These are phyloP conservation scores for Colinus virginianus DNA, from an alignment of 2,113 vertebrate genomes.

Conservation along the genomic window DNA sequence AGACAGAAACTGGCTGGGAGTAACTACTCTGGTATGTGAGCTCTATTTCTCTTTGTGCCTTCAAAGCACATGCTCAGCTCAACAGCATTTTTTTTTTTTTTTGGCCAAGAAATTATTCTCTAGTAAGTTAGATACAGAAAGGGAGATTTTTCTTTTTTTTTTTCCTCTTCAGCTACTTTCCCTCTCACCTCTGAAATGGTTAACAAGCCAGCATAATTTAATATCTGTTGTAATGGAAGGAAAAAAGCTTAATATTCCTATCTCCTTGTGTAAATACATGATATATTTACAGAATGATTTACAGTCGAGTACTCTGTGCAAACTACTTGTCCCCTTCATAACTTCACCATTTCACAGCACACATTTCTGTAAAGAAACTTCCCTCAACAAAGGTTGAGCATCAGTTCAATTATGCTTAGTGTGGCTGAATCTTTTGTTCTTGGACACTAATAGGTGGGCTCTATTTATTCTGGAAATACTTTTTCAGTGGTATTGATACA, in stretches of 20 bases:
- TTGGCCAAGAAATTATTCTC: not conserved
- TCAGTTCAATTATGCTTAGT: not conserved
- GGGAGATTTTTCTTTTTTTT: not conserved
- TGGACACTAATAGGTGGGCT: not conserved
- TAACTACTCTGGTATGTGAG: constrained; percentile 26
- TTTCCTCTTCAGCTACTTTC: not conserved
- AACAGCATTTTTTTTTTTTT: not conserved
- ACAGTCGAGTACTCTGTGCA: not conserved
- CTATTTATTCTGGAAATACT: not conserved
- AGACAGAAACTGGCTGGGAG: constrained; percentile 48
- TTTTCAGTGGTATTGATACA: not conserved
- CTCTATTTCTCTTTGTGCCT: not conserved
- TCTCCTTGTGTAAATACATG: not conserved
- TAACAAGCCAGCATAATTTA: not conserved
- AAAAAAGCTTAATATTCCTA: not conserved
- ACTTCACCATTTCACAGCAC: not conserved
- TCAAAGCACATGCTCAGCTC: constrained; percentile 31
- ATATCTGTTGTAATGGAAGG: not conserved
- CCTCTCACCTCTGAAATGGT: not conserved
- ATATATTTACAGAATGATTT: not conserved
- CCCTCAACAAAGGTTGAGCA: accelerated
- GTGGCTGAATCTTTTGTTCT: not conserved
- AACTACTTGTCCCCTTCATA: not conserved
- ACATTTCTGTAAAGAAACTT: not conserved
- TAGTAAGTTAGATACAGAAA: not conserved